These are phyloP conservation scores for Meandrusa payeni DNA, from an alignment of 2,888 invertebrate genomes.

Conservation along the genomic window DNA sequence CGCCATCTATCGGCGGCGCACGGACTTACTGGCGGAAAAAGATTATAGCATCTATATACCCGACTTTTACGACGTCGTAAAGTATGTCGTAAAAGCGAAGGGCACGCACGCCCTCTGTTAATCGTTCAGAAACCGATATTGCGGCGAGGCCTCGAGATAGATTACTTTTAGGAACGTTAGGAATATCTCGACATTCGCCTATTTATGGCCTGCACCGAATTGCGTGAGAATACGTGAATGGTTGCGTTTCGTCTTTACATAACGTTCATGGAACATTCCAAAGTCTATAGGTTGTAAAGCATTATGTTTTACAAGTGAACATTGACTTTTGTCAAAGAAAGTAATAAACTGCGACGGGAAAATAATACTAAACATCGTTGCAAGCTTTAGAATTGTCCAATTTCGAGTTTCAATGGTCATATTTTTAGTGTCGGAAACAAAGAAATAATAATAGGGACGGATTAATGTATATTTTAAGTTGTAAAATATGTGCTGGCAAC, in stretches of 20 bases:
- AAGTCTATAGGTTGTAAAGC: slow-evolving; percentile 13
- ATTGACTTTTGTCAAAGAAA: no score
- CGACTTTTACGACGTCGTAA: slow-evolving; percentile 76
- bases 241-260: slow-evolving; percentile 23
- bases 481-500: no score
- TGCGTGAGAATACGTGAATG: slow-evolving; percentile 31
- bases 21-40: slow-evolving; percentile 64
- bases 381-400: no score
- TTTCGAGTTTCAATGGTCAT: no score
- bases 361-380: no score
- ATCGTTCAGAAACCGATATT: slow-evolving; percentile 80
- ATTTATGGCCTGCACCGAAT: slow-evolving; percentile 63
- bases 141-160: slow-evolving; percentile 75
- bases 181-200: slow-evolving; percentile 73
- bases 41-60: slow-evolving; percentile 76
- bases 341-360: no score
- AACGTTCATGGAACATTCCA: slow-evolving; percentile 11
- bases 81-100: slow-evolving; percentile 77
- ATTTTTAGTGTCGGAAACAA: no score
- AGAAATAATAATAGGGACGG: no score
- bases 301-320: slow-evolving; percentile 11
- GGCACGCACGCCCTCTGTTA: slow-evolving; percentile 80
- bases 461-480: no score
- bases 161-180: slow-evolving; percentile 69
- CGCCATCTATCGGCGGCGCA: slow-evolving; percentile 63